Percentiles rank a stretch among this genome's conserved stretches.
These are phyloP conservation scores for Plemyria rubiginata DNA, from an alignment of 2,888 invertebrate genomes.

Conservation along the genomic window DNA sequence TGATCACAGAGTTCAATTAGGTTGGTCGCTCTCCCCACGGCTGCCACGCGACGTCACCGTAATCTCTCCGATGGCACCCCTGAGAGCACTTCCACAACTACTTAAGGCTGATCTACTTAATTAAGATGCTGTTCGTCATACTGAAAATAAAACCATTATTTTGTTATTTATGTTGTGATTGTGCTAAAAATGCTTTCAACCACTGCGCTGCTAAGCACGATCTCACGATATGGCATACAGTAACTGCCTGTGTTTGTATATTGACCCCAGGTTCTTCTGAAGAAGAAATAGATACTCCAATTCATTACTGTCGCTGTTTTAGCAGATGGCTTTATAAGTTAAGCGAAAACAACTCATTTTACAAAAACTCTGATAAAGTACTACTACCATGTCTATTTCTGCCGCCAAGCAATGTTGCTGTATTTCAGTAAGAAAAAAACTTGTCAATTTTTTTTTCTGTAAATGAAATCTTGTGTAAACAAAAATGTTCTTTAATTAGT, in stretches of 20 bases:
- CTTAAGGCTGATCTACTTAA: constrained; percentile 14
- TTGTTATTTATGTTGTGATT: background rate
- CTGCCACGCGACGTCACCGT: constrained; percentile 8
- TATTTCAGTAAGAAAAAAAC: background rate
- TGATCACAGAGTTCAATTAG: constrained; percentile 5
- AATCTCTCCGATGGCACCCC: constrained; percentile 9
- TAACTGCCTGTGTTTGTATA: too few relatives aligned
- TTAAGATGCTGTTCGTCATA: constrained; percentile 6
- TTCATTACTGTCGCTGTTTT: too few relatives aligned
- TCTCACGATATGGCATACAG: too few relatives aligned
- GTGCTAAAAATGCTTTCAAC: background rate
- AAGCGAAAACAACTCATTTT: too few relatives aligned
- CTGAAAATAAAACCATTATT: background rate
- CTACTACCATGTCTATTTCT: background rate
- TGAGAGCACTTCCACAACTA: constrained; percentile 10
- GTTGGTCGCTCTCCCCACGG: background rate
- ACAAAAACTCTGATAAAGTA: too few relatives aligned
- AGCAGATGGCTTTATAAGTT: too few relatives aligned
- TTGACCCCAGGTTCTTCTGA: too few relatives aligned
- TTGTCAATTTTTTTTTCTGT: background rate
- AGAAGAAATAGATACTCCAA: too few relatives aligned
- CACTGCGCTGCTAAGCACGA: too few relatives aligned
- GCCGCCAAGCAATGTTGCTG: background rate
- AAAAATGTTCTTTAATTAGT: too few relatives aligned
- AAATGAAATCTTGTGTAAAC: background rate